Evolutionary conservation across 2,113 vertebrate genomes (phyloP).

Genomic region (Catagonus wagneri): DNA sequence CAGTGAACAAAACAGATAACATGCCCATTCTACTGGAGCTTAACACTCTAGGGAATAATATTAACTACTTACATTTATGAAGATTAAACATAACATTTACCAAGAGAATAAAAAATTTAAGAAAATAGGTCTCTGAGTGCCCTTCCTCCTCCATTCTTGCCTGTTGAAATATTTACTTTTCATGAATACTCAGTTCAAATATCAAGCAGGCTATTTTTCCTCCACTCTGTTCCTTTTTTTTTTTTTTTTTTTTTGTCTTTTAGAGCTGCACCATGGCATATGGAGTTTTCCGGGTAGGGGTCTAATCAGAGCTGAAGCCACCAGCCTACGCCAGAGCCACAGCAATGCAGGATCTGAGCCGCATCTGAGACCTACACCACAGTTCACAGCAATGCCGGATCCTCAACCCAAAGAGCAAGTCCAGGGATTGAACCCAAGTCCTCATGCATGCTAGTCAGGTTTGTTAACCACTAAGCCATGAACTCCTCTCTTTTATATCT

Average conservation of each 20-base stretch:
- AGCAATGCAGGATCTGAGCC: too few relatives aligned
- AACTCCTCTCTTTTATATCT: background rate
- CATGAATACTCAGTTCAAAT: background rate
- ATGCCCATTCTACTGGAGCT: background rate
- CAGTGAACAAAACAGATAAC: background rate
- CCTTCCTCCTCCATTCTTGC: background rate
- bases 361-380: too few relatives aligned
- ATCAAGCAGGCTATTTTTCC: background rate
- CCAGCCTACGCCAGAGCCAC: too few relatives aligned
- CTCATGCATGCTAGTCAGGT: too few relatives aligned
- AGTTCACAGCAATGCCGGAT: too few relatives aligned
- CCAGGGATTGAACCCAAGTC: too few relatives aligned
- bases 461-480: too few relatives aligned
- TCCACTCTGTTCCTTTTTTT: background rate
- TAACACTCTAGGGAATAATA: background rate
- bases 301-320: too few relatives aligned
- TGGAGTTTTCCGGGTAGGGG: too few relatives aligned
- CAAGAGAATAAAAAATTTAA: background rate
- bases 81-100: constrained; percentile 53
- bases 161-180: background rate
- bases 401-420: too few relatives aligned
- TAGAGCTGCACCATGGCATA: too few relatives aligned
- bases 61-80: background rate
- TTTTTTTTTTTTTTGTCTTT: too few relatives aligned
- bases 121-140: background rate